Evolutionary conservation across 2,113 vertebrate genomes (phyloP).

Genomic region (Anarhynchus alexandrinus): DNA sequence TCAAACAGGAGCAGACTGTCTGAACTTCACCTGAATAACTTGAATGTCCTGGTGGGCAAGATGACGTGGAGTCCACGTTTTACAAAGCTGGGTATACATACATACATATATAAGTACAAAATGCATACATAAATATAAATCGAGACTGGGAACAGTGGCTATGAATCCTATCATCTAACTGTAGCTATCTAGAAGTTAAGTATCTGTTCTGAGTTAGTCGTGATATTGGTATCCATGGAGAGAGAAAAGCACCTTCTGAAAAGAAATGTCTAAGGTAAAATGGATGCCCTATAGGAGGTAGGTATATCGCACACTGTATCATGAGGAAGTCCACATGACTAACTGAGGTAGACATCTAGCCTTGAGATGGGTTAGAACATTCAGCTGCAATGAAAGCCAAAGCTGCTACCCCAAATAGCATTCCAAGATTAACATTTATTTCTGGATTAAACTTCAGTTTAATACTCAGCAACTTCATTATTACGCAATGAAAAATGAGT

Average conservation of each 20-base stretch:
- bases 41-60: not conserved
- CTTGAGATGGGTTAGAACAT: not conserved
- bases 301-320: not conserved
- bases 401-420: not conserved
- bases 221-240: not conserved
- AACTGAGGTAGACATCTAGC: not conserved
- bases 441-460: not conserved
- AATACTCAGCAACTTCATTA: not conserved
- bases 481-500: not conserved
- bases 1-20: not conserved
- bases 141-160: not conserved
- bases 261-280: not conserved
- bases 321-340: not conserved
- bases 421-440: not conserved
- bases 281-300: not conserved
- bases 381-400: not conserved
- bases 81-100: not conserved
- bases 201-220: not conserved
- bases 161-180: not conserved
- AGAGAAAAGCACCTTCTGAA: not conserved
- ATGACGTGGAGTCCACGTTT: not conserved
- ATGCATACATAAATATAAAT: not conserved
- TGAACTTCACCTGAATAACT: not conserved
- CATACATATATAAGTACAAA: not conserved
- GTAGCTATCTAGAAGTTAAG: not conserved